A percentile compares a stretch with the other conserved stretches of the same genome.
phyloP scores from a whole-genome alignment of 2,888 invertebrate genomes.

The Chymomyza procnemis region DNA sequence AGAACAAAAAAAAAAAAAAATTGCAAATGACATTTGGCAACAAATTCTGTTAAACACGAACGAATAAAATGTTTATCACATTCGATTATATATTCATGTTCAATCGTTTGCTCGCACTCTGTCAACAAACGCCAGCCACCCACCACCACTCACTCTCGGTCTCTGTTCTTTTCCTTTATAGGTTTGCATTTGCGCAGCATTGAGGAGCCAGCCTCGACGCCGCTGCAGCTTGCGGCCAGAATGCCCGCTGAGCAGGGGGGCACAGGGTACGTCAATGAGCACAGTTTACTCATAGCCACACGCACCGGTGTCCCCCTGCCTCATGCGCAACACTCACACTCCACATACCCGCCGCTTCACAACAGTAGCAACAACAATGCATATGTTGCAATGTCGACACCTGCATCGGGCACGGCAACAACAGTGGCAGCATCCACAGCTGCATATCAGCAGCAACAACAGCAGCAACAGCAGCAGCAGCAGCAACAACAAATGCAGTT shows the following conservation, averaged over 20 bases:
- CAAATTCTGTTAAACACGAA: background rate
- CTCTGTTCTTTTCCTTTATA: constrained; percentile 77
- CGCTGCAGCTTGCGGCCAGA: constrained; percentile 74
- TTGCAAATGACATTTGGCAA: constrained; percentile 13
- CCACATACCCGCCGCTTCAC: constrained; percentile 26
- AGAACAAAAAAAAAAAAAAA: constrained; percentile 6
- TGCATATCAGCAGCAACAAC: constrained; percentile 28
- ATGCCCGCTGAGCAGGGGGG: constrained; percentile 83
- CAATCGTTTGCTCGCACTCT: constrained; percentile 1
- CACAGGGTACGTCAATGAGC: constrained; percentile 83
- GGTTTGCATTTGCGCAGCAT: constrained; percentile 92
- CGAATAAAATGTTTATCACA: constrained; percentile 4
- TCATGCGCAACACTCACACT: constrained; percentile 61
- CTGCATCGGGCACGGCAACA: constrained; percentile 20
- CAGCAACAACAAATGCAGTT: constrained; percentile 36
- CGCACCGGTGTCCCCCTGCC: constrained; percentile 79
- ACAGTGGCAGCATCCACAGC: constrained; percentile 17
- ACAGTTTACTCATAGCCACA: constrained; percentile 76
- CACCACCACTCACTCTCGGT: background rate
- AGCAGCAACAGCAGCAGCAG: constrained; percentile 31
- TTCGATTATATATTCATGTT: constrained; percentile 36
- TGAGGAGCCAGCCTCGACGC: constrained; percentile 86
- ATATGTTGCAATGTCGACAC: background rate
- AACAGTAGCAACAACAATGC: constrained; percentile 32
- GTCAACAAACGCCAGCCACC: too few species aligned